Evolutionary conservation across 2,113 vertebrate genomes (phyloP), one percentile per base, ranked within the genome.

Genomic region (Dipodomys merriami): DNA sequence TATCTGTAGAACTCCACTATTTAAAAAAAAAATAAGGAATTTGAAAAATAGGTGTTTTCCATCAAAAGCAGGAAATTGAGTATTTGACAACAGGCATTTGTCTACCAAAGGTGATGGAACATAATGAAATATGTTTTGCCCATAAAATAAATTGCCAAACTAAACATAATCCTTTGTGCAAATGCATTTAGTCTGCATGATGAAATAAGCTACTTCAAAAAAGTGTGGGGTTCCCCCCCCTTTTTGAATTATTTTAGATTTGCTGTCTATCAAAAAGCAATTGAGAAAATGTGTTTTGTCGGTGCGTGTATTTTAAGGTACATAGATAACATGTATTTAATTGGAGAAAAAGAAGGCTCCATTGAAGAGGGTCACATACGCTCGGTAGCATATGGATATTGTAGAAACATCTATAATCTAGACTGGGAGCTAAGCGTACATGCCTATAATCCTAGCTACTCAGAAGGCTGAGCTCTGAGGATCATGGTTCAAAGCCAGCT

Each of bases 121-220:
- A 98, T 97, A 97, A 98, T 98, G 97, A 98, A 98, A 98, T 98
- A 98, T 68, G 77, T 97, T 98, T 98, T 98, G 98, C 97, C 98
- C 98, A 98, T 98, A 98, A 98, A 98, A 98, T 97, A 98, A 98
- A 98, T 98, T 97, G 97, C 97, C 97, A 98, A 98, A 96, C 96
- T 97, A 98, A 98, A 97, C 97, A 95, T 98, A 98, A 98, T 98
- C 96, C 97, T 98, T 97, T 97, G 97, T 97, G 96, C 95, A 97
- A 98, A 97, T 95, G 90, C 64, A 18, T 97, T 98, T 98, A 98
- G 96, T 95, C 96, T 96, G 89, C 95, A 80, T 91, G 97, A 96
- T 97, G 96, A 98, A 98, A 98, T 97, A 97, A 98, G 96, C 95
- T 97, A 94, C 97, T 97, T 98, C 64, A 86, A 95, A 91, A 95